These are phyloP conservation scores for Syngnathoides biaculeatus DNA, from an alignment of 2,113 vertebrate genomes.

Conservation along the genomic window DNA sequence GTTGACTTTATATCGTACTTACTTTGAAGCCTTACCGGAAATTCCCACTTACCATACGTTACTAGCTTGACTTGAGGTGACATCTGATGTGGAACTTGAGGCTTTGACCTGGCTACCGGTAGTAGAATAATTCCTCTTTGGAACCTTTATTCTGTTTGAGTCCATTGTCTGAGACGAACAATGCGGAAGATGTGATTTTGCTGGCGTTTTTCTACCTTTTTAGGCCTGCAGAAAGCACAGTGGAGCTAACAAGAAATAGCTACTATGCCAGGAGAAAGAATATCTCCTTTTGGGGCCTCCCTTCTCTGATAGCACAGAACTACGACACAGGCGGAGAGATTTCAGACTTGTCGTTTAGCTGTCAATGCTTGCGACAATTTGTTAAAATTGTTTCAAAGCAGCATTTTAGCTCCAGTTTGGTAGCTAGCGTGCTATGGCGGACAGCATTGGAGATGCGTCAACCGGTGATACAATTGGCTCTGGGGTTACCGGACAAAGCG, in stretches of 20 bases:
- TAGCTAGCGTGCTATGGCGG: slow-evolving; percentile 65
- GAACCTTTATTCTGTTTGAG: not conserved
- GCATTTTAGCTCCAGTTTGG: slow-evolving; percentile 20
- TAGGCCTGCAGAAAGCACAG: slow-evolving; percentile 10
- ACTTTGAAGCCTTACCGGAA: slow-evolving; percentile 1
- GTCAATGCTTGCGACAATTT: slow-evolving; percentile 36
- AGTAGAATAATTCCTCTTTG: not conserved
- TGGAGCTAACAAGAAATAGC: slow-evolving; percentile 42
- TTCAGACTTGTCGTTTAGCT: slow-evolving; percentile 14
- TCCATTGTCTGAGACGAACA: not conserved
- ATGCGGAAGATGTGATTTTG: not conserved
- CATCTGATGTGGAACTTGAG: not conserved
- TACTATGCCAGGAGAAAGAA: slow-evolving; percentile 50
- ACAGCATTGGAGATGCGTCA: slow-evolving; percentile 58
- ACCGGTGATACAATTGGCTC: slow-evolving; percentile 45
- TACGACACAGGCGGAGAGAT: slow-evolving; percentile 9
- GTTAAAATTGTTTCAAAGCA: slow-evolving; percentile 12
- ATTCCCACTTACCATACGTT: not conserved
- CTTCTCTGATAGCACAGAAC: slow-evolving; percentile 24
- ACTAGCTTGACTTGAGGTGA: not conserved
- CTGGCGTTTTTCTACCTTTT: slow-evolving; percentile 27
- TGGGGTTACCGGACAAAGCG: slow-evolving; percentile 45
- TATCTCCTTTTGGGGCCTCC: slow-evolving; percentile 29
- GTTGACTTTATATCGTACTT: not conserved
- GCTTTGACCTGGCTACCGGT: not conserved